Evolutionary conservation across 1,140 invertebrate species (phyloP).

Genomic region (Chironomus striatipennis): DNA sequence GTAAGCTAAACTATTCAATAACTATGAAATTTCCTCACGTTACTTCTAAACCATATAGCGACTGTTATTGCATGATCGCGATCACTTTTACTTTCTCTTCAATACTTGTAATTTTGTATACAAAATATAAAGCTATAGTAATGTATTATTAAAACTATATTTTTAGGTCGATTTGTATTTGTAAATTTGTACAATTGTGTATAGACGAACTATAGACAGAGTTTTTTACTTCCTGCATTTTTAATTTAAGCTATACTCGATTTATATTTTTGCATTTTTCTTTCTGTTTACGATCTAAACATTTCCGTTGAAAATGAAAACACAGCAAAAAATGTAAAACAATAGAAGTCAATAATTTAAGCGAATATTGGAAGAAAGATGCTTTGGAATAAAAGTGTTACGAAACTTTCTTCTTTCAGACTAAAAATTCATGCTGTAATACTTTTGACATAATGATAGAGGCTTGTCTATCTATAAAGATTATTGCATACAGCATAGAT

Average conservation of each 20-base stretch:
- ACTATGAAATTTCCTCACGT: too few species aligned
- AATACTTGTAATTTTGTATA: background rate
- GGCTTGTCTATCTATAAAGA: too few species aligned
- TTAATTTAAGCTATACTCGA: background rate
- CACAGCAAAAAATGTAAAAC: background rate
- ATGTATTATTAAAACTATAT: slow-evolving; percentile 6
- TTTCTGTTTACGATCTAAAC: background rate
- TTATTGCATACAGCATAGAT: too few species aligned
- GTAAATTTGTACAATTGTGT: background rate
- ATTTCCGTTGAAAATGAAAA: background rate
- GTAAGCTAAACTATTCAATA: too few species aligned
- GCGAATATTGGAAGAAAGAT: background rate
- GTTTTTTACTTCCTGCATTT: slow-evolving; percentile 7
- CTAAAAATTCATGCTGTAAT: too few species aligned
- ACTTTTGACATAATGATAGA: too few species aligned
- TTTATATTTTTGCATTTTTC: background rate
- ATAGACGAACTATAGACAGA: slow-evolving; percentile 2
- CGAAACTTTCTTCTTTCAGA: background rate
- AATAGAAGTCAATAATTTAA: slow-evolving; percentile 3
- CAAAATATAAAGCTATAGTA: background rate
- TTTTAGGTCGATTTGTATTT: slow-evolving; percentile 14
- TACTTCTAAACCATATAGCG: background rate
- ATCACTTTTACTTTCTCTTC: slow-evolving; percentile 23
- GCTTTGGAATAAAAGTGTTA: background rate
- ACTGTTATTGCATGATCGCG: background rate